These are phyloP conservation scores for Cremastinae sp. DNA, from an alignment of 2,888 invertebrate genomes.

Conservation along the genomic window DNA sequence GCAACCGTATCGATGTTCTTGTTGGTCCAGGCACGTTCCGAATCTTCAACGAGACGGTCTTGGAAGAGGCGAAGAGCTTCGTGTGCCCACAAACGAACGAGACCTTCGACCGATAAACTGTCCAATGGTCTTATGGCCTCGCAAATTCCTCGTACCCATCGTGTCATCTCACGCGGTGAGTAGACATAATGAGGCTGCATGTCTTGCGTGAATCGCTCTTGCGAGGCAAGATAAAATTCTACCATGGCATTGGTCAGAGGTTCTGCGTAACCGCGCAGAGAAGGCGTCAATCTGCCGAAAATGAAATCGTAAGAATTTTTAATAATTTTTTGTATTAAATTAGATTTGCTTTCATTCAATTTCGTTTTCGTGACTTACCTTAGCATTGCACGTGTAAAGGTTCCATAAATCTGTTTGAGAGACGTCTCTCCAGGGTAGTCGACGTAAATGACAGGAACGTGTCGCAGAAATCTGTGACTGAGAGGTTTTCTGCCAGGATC, in stretches of 20 bases:
- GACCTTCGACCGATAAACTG: conserved; percentile 93
- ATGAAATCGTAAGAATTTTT: background rate
- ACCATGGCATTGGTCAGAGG: conserved; percentile 99
- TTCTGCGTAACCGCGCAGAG: conserved; percentile 95
- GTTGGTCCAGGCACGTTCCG: conserved; percentile 98
- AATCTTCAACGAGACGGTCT: conserved; percentile 95
- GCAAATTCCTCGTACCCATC: conserved; percentile 99
- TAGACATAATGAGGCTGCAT: conserved; percentile 99
- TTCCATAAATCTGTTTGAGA: conserved; percentile 98
- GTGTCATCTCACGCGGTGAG: conserved; percentile 98
- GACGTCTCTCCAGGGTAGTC: conserved; percentile 99
- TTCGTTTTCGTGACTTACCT: conserved; percentile 75
- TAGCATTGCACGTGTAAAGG: conserved; percentile 99
- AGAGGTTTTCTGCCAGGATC: conserved; percentile 99
- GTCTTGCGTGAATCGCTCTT: conserved; percentile 99
- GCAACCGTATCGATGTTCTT: conserved; percentile 97
- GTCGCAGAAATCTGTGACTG: conserved; percentile 92
- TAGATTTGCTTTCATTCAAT: no score
- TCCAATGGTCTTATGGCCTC: conserved; percentile 99
- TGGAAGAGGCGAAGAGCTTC: conserved; percentile 99
- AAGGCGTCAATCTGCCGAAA: conserved; percentile 88
- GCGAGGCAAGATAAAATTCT: conserved; percentile 97
- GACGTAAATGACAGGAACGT: conserved; percentile 99
- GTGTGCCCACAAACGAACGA: conserved; percentile 99
- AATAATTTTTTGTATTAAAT: conserved; percentile 6